These are phyloP conservation scores for Hippopotamus amphibius DNA, from an alignment of 2,113 vertebrate genomes.

Conservation along the genomic window DNA sequence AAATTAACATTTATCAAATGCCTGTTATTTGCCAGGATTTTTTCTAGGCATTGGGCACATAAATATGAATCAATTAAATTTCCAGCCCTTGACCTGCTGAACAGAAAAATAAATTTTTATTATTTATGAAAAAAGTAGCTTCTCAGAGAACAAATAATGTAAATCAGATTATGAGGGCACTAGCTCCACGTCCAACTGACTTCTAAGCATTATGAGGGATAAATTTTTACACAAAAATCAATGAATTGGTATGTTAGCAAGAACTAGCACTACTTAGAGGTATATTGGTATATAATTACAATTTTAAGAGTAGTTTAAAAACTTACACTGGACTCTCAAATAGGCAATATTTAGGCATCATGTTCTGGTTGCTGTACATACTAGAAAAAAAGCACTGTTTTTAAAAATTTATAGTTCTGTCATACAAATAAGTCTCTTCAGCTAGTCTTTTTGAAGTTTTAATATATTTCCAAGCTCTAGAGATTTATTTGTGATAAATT, in stretches of 20 bases:
- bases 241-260: not conserved
- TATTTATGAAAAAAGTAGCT: not conserved
- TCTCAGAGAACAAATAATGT: slow-evolving; percentile 42
- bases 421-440: not conserved
- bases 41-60: slow-evolving; percentile 38
- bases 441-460: slow-evolving; percentile 40
- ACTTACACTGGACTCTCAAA: slow-evolving; percentile 16
- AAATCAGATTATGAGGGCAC: not conserved
- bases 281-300: slow-evolving; percentile 30
- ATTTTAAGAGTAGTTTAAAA: slow-evolving; percentile 55
- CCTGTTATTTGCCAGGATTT: not conserved
- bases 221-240: slow-evolving; percentile 27
- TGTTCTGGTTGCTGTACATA: not conserved
- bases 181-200: not conserved
- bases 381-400: slow-evolving; percentile 11
- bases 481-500: slow-evolving; percentile 36
- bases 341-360: not conserved
- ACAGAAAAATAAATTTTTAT: slow-evolving; percentile 14
- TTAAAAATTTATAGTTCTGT: not conserved
- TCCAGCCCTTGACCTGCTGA: not conserved
- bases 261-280: not conserved
- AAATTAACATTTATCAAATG: slow-evolving; percentile 60
- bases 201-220: not conserved
- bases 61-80: slow-evolving; percentile 55
- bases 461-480: not conserved